Percentiles rank a stretch among this genome's conserved stretches.
These are phyloP conservation scores for Aegypius monachus DNA, from an alignment of 2,113 vertebrate species.

Conservation along the genomic window DNA sequence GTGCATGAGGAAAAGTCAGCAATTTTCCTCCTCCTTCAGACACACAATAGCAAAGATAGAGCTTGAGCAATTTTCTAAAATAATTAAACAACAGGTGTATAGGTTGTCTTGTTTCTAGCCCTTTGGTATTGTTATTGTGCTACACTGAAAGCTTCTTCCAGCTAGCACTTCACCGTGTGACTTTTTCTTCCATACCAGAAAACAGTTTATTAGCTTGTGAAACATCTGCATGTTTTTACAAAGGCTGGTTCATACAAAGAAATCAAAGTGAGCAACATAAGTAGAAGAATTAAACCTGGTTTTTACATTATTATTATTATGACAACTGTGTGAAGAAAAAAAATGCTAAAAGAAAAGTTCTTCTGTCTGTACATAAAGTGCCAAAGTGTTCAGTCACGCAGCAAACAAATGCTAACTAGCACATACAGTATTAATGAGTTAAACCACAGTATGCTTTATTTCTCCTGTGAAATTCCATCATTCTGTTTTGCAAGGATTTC, in stretches of 20 bases:
- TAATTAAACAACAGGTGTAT: not conserved
- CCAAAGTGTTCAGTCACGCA: not conserved
- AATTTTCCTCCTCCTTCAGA: not conserved
- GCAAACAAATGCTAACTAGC: not conserved
- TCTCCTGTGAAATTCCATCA: not conserved
- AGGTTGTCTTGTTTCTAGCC: not conserved
- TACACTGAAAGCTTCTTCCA: not conserved
- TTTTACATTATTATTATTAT: not conserved
- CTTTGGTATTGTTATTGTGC: not conserved
- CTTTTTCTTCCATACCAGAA: not conserved
- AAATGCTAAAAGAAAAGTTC: not conserved
- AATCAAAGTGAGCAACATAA: not conserved
- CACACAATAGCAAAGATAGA: not conserved
- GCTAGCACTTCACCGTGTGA: not conserved
- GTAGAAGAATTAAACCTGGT: not conserved
- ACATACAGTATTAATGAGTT: not conserved
- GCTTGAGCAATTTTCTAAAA: not conserved
- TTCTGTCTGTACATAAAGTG: not conserved
- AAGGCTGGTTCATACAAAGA: not conserved
- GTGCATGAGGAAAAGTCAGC: not conserved
- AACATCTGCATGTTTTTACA: not conserved
- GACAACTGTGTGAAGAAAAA: not conserved
- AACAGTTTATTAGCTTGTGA: not conserved
- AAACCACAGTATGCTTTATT: not conserved
- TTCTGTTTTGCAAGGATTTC: not conserved